phyloP scores from a whole-genome alignment of 92 coral and sea anemone species.

The Micromussa lordhowensis region DNA sequence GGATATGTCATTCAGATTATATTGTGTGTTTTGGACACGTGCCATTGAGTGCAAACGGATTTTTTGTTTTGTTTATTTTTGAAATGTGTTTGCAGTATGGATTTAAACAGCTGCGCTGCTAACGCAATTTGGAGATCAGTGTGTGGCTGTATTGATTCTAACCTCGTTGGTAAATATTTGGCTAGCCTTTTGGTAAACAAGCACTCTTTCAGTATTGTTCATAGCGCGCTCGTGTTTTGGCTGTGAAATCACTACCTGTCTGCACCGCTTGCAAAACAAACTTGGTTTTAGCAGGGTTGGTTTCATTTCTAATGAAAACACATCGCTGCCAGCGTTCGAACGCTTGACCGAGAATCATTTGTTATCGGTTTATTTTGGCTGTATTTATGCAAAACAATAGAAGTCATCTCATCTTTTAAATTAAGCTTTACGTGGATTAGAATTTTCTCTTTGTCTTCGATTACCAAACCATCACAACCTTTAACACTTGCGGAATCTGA shows the following conservation, averaged over 20 bases:
- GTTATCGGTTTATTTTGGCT: slow-evolving; percentile 2
- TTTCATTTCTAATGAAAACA: background rate
- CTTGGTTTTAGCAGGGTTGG: background rate
- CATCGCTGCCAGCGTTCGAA: background rate
- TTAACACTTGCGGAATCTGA: background rate
- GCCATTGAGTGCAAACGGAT: background rate
- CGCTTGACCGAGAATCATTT: background rate
- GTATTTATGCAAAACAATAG: background rate
- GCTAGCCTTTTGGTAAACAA: slow-evolving; percentile 4
- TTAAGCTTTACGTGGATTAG: background rate
- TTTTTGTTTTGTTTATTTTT: background rate
- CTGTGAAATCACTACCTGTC: background rate
- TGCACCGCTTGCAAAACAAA: background rate
- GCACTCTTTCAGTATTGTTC: background rate
- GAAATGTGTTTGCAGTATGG: slow-evolving; percentile 5
- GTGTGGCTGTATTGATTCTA: slow-evolving; percentile 6
- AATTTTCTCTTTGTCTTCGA: background rate
- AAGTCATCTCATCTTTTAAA: slow-evolving; percentile 4
- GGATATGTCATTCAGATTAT: background rate
- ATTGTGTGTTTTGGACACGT: background rate
- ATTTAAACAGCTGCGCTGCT: background rate
- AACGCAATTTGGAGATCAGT: background rate
- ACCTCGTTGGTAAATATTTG: slow-evolving; percentile 7
- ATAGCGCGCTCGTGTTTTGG: background rate
- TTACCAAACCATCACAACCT: background rate